A percentile compares a stretch with the other conserved stretches of the same genome.
Conservation (phyloP, 92 coral and sea anemone species). For the Epizoanthus scotinus region DNA sequence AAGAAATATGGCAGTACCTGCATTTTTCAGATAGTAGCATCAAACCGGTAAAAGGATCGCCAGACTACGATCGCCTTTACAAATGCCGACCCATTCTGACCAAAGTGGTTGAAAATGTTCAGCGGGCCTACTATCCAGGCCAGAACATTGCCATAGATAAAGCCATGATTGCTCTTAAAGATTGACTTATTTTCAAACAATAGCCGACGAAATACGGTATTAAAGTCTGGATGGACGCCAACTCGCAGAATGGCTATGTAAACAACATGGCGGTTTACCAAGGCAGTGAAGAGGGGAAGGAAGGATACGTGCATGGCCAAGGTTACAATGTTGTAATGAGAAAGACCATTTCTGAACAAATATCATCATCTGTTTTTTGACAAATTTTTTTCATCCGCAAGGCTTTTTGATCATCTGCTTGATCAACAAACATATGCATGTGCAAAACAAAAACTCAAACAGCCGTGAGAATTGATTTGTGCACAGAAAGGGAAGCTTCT, state of each 20-base stretch:
- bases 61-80: neutral
- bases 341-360: conserved; percentile 60
- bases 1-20: conserved; percentile 39
- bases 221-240: too few relatives aligned
- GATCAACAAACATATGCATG: conserved; percentile 57
- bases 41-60: neutral
- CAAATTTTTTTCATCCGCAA: conserved; percentile 32
- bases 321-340: conserved; percentile 47
- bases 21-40: conserved; percentile 40
- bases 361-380: conserved; percentile 39
- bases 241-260: too few relatives aligned
- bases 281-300: too few relatives aligned
- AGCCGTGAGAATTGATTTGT: conserved; percentile 5
- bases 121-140: too few relatives aligned
- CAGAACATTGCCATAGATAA: too few relatives aligned
- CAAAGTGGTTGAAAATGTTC: neutral
- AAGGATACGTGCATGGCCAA: too few relatives aligned
- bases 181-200: too few relatives aligned
- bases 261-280: too few relatives aligned
- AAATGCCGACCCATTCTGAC: neutral
- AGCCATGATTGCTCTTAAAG: too few relatives aligned
- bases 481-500: conserved; percentile 19
- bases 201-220: too few relatives aligned
- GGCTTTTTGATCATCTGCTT: conserved; percentile 54
- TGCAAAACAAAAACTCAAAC: conserved; percentile 48